Conservation (phyloP, 2,113 vertebrate species). For the Isurus oxyrinchus region DNA sequence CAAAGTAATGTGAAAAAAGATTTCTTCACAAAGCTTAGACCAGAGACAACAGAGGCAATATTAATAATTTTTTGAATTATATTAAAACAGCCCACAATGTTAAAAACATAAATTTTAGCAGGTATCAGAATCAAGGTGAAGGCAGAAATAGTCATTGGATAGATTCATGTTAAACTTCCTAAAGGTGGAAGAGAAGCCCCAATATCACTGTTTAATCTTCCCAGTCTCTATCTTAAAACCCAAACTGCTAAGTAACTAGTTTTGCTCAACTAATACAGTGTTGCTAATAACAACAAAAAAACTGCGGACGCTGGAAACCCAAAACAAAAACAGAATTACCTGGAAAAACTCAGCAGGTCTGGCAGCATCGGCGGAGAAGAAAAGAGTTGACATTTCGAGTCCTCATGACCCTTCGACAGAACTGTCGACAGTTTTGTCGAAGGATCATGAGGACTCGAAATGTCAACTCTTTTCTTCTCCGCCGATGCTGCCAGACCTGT, state of each 20-base stretch:
- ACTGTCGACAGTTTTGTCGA: too few species aligned
- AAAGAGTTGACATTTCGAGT: too few species aligned
- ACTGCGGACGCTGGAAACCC: too few species aligned
- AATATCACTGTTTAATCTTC: not conserved
- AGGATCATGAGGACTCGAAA: too few species aligned
- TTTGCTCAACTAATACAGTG: not conserved
- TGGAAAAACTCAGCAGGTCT: too few species aligned
- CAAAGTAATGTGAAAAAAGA: not conserved
- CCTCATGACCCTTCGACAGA: too few species aligned
- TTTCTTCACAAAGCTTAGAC: not conserved
- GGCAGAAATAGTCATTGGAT: not conserved
- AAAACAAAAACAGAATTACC: too few species aligned
- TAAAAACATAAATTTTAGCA: not conserved
- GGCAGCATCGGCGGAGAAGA: too few species aligned
- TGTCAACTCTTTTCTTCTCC: too few species aligned
- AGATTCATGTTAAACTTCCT: not conserved
- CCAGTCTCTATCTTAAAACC: not conserved
- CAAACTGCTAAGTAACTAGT: not conserved
- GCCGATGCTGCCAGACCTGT: too few species aligned
- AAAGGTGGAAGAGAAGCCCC: not conserved
- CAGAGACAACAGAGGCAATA: not conserved
- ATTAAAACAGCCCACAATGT: not conserved
- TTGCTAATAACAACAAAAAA: too few species aligned
- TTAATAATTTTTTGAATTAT: not conserved
- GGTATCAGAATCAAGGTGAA: not conserved